Evolutionary conservation across 2,113 vertebrate species (phyloP).

Genomic region (Zapus hudsonius): DNA sequence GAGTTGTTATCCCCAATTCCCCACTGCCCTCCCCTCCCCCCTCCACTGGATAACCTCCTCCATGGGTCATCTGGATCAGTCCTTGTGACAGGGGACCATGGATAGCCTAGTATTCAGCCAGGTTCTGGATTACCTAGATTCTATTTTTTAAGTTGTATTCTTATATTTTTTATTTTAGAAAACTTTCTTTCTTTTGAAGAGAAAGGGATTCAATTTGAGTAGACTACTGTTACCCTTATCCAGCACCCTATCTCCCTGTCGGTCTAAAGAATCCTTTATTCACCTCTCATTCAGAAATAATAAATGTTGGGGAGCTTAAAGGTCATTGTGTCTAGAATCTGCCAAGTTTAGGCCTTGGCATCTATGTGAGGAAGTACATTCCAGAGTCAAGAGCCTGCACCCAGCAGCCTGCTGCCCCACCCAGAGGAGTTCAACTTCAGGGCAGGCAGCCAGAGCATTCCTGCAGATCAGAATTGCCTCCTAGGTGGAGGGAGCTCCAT

Average conservation of each 20-base stretch:
- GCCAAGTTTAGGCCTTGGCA: slow-evolving; percentile 45
- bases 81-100: no score
- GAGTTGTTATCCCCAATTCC: no score
- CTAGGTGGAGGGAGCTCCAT: background rate
- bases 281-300: slow-evolving; percentile 32
- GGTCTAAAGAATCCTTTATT: slow-evolving; percentile 17
- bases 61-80: no score
- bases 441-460: slow-evolving; percentile 69
- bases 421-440: slow-evolving; percentile 7
- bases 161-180: background rate
- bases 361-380: slow-evolving; percentile 72
- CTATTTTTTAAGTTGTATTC: slow-evolving; percentile 10
- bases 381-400: slow-evolving; percentile 41
- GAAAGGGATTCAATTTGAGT: background rate
- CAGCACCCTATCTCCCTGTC: background rate
- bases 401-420: slow-evolving; percentile 33
- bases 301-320: slow-evolving; percentile 26
- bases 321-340: slow-evolving; percentile 53
- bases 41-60: no score
- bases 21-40: no score
- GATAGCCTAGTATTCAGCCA: no score
- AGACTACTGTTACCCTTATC: background rate
- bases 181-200: background rate
- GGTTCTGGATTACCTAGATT: no score
- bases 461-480: background rate